A percentile compares a stretch with the other conserved stretches of the same genome.
Evolutionary conservation across 1,140 invertebrate genomes (phyloP).

Genomic region (Gonatopus flavifemur): DNA sequence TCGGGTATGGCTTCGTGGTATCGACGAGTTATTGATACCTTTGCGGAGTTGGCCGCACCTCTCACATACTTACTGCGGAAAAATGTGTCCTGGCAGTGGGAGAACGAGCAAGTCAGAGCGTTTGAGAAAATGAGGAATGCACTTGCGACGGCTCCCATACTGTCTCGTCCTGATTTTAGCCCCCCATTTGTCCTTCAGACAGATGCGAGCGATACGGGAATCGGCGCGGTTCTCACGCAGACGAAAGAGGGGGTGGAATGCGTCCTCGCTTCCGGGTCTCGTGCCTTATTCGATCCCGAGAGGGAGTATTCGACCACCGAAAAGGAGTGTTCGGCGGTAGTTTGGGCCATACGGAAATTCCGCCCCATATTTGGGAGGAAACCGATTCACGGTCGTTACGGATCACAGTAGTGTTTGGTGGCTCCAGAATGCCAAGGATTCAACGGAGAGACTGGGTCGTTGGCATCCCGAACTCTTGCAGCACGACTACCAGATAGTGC

Average conservation of each 20-base stretch:
- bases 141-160: not conserved
- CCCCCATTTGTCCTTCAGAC: not conserved
- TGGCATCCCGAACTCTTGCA: not conserved
- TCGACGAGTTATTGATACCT: not conserved
- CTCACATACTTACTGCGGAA: not conserved
- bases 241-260: not conserved
- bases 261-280: not conserved
- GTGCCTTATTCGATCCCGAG: not conserved
- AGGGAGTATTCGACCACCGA: not conserved
- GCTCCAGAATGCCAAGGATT: not conserved
- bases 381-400: not conserved
- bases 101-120: not conserved
- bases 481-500: too few relatives aligned
- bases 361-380: not conserved
- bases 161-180: not conserved
- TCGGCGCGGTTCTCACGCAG: too few relatives aligned
- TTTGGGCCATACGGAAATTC: not conserved
- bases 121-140: not conserved
- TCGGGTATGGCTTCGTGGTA: not conserved
- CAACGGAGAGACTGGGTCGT: too few relatives aligned
- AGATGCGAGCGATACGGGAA: too few relatives aligned
- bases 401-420: not conserved
- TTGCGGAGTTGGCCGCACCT: not conserved
- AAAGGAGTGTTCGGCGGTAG: not conserved
- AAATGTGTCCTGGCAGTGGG: not conserved